These are phyloP conservation scores for Apocrypta bakeri DNA, from an alignment of 1,140 invertebrate genomes.

Conservation along the genomic window DNA sequence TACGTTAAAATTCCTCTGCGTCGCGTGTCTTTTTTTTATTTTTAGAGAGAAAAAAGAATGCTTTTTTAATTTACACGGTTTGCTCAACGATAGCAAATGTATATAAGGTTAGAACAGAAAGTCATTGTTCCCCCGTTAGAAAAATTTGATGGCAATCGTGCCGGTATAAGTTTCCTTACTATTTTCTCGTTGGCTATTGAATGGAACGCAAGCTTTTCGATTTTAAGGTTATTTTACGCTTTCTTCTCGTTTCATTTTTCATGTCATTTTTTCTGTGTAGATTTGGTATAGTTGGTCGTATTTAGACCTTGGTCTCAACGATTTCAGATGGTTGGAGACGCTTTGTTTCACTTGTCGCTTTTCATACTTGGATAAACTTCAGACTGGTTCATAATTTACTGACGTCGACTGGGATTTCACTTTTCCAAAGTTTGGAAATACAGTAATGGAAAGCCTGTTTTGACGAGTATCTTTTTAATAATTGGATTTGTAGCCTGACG, in stretches of 20 bases:
- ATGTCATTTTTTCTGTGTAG: too few relatives aligned
- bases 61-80: too few relatives aligned
- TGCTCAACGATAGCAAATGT: too few relatives aligned
- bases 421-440: too few relatives aligned
- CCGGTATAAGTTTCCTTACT: too few relatives aligned
- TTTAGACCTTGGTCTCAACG: background rate
- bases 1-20: background rate
- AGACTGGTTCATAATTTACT: too few relatives aligned
- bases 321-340: background rate
- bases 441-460: too few relatives aligned
- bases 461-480: too few relatives aligned
- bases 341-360: background rate
- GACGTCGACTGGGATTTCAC: background rate
- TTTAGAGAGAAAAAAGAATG: background rate
- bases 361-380: background rate
- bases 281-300: background rate
- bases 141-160: background rate
- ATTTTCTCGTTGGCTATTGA: too few relatives aligned
- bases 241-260: background rate
- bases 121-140: too few relatives aligned
- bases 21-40: background rate
- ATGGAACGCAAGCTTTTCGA: too few relatives aligned
- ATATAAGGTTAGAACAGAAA: background rate
- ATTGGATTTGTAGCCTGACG: too few relatives aligned
- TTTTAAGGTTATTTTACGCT: background rate